These are phyloP conservation scores for Apaloderma vittatum DNA, from an alignment of 2,113 vertebrate genomes.

Conservation along the genomic window DNA sequence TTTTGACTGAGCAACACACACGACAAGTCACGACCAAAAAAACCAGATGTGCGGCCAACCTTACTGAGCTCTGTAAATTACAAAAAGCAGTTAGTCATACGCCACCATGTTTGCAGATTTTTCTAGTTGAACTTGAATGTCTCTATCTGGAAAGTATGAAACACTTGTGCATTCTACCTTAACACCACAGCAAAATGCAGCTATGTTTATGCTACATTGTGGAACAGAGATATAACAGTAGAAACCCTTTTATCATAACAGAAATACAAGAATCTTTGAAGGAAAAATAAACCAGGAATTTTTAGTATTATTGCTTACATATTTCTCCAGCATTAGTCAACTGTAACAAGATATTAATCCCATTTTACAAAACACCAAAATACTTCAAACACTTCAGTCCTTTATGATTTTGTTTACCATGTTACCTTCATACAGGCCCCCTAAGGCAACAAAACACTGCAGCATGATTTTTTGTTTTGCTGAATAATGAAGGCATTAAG, in stretches of 20 bases:
- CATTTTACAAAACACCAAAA: background rate
- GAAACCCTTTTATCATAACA: background rate
- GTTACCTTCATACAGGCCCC: background rate
- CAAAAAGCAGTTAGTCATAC: background rate
- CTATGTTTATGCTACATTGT: background rate
- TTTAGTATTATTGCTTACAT: background rate
- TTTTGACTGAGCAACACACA: background rate
- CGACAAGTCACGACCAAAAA: background rate
- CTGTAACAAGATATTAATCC: background rate
- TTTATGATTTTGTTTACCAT: background rate
- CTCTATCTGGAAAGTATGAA: background rate
- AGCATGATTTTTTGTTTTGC: background rate
- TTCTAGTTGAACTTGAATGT: background rate
- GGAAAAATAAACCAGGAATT: background rate
- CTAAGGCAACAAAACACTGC: background rate
- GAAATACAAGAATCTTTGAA: background rate
- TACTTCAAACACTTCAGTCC: background rate
- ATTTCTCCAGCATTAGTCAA: background rate
- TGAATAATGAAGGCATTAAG: conserved; percentile 10
- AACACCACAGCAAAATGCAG: background rate
- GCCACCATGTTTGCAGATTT: background rate
- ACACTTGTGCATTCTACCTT: background rate
- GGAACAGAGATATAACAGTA: background rate
- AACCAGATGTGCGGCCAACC: background rate
- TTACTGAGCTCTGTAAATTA: background rate